These are phyloP conservation scores for Hololepta plana DNA, from an alignment of 2,888 invertebrate species.

Conservation along the genomic window DNA sequence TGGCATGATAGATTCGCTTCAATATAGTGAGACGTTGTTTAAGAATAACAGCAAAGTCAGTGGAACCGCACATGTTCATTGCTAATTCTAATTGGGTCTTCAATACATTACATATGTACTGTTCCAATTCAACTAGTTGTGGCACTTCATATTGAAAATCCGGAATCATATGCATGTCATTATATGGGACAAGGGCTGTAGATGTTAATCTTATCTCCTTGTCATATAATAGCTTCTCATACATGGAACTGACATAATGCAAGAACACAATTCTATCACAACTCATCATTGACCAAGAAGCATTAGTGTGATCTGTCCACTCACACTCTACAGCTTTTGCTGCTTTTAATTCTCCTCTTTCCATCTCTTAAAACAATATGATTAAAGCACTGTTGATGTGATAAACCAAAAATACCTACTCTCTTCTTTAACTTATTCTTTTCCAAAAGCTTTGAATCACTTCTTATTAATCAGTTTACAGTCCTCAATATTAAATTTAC, in stretches of 20 bases:
- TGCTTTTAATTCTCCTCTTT: too few relatives aligned
- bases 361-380: too few relatives aligned
- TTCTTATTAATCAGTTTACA: too few relatives aligned
- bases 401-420: too few relatives aligned
- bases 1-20: slow-evolving; percentile 37
- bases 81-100: slow-evolving; percentile 34
- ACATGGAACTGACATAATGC: slow-evolving; percentile 32
- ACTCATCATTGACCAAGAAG: slow-evolving; percentile 37
- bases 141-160: slow-evolving; percentile 34
- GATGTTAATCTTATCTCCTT: slow-evolving; percentile 29
- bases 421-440: too few relatives aligned
- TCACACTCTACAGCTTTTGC: slow-evolving; percentile 25
- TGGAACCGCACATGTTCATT: slow-evolving; percentile 33
- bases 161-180: slow-evolving; percentile 27
- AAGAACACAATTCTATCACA: slow-evolving; percentile 33
- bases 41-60: slow-evolving; percentile 35
- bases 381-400: too few relatives aligned
- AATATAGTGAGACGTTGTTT: slow-evolving; percentile 35
- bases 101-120: slow-evolving; percentile 31
- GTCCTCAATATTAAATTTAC: too few relatives aligned
- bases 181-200: slow-evolving; percentile 17
- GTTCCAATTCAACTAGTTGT: slow-evolving; percentile 30
- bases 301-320: slow-evolving; percentile 38
- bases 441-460: too few relatives aligned
- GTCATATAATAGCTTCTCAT: slow-evolving; percentile 33